A percentile compares a stretch with the other conserved stretches of the same genome.
phyloP scores from a whole-genome alignment of 2,888 invertebrate genomes.

The Leptopilina drosophilae region DNA sequence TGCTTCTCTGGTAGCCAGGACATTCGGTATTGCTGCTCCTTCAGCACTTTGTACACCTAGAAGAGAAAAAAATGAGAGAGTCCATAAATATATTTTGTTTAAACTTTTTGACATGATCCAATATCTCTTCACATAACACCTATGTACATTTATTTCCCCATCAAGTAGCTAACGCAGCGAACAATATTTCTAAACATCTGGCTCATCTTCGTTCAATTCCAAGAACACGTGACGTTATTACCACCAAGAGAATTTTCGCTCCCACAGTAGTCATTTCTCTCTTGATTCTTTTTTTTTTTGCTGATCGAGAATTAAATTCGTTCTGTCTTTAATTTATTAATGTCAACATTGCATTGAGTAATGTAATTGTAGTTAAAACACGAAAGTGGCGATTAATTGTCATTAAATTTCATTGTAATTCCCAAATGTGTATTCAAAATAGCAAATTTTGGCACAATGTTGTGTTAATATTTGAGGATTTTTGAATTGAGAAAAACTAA shows the following conservation, averaged over 20 bases:
- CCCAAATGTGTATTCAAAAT: too few species aligned
- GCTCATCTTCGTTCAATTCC: slow-evolving; percentile 27
- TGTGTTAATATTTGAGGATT: too few species aligned
- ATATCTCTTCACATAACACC: slow-evolving; percentile 27
- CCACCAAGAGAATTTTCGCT: slow-evolving; percentile 12
- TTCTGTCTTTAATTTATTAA: background rate
- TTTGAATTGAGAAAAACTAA: too few species aligned
- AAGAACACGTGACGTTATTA: slow-evolving; percentile 26
- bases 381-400: too few species aligned
- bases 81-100: slow-evolving; percentile 48
- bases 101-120: slow-evolving; percentile 40
- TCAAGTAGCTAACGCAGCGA: slow-evolving; percentile 16
- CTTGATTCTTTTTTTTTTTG: background rate
- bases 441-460: too few species aligned
- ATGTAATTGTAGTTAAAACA: too few species aligned
- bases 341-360: too few species aligned
- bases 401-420: too few species aligned
- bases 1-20: slow-evolving; percentile 77
- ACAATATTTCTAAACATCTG: slow-evolving; percentile 21
- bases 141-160: slow-evolving; percentile 1
- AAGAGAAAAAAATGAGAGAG: slow-evolving; percentile 51
- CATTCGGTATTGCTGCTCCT: slow-evolving; percentile 74
- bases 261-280: background rate
- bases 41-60: slow-evolving; percentile 74
- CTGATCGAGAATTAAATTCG: background rate